A percentile compares a stretch with the other conserved stretches of the same genome.
Conservation (phyloP, 1,140 invertebrate genomes). For the Scaptodrosophila lebanonensis region DNA sequence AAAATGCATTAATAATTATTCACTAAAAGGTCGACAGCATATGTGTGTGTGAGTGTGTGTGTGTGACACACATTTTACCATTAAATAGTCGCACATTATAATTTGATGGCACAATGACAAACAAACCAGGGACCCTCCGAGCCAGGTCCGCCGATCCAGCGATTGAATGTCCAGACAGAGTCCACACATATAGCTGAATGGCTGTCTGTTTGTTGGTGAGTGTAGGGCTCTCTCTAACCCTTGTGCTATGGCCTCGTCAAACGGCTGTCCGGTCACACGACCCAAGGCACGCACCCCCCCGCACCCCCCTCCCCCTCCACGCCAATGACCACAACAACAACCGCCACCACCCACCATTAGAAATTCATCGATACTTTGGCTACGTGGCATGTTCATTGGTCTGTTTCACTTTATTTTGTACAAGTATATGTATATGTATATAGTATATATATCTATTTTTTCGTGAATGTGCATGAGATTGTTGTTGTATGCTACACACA, state of each 20-base stretch:
- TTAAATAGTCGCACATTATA: conserved; percentile 71
- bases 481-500: no score
- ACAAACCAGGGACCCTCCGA: conserved; percentile 19
- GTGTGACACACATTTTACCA: conserved; percentile 69
- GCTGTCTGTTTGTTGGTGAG: conserved; percentile 10
- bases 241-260: conserved; percentile 48
- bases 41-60: conserved; percentile 16
- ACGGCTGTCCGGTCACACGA: conserved; percentile 69
- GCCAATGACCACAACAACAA: not conserved
- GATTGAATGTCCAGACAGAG: no score
- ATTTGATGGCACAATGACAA: conserved; percentile 69
- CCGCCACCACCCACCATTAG: conserved; percentile 38
- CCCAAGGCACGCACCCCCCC: conserved; percentile 12
- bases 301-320: not conserved
- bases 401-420: conserved; percentile 55
- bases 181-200: conserved; percentile 5
- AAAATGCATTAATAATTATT: no score
- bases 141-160: no score
- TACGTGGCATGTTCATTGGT: conserved; percentile 65
- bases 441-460: conserved; percentile 25
- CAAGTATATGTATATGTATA: no score
- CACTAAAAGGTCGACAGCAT: not conserved
- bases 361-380: conserved; percentile 72
- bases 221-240: conserved; percentile 15
- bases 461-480: conserved; percentile 34